A percentile compares a stretch with the other conserved stretches of the same genome.
phyloP scores from a whole-genome alignment of 2,888 invertebrate genomes.

The Nephrotoma flavescens region DNA sequence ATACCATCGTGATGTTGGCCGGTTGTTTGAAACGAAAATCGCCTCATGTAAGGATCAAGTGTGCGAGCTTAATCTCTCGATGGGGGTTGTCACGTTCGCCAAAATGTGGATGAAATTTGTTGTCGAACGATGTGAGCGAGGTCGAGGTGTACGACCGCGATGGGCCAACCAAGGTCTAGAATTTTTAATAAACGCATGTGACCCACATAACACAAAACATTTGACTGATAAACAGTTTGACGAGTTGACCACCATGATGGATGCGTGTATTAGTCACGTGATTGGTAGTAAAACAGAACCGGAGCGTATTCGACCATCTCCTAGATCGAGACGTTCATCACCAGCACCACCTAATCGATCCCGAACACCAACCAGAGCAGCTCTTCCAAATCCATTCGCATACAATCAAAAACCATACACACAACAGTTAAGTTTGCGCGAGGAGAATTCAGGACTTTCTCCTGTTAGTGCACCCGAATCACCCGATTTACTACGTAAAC shows the following conservation, averaged over 20 bases:
- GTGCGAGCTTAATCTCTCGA: conserved; percentile 34
- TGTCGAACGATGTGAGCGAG: conserved; percentile 65
- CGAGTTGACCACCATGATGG: conserved; percentile 60
- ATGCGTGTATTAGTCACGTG: conserved; percentile 76
- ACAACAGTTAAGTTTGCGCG: conserved; percentile 31
- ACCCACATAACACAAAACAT: conserved; percentile 65
- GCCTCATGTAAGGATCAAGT: conserved; percentile 26
- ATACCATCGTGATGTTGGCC: conserved; percentile 38
- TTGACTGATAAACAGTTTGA: conserved; percentile 67
- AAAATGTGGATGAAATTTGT: conserved; percentile 85
- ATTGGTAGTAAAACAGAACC: conserved; percentile 48
- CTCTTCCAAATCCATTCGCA: conserved; percentile 30
- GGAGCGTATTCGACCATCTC: conserved; percentile 29
- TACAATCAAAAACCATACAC: conserved; percentile 26
- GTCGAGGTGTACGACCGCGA: conserved; percentile 63
- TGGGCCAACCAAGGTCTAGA: conserved; percentile 86
- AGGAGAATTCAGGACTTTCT: conserved; percentile 19
- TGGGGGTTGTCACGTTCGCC: conserved; percentile 52
- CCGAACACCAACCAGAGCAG: conserved; percentile 32
- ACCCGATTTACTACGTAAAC: conserved; percentile 19
- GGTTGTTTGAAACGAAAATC: conserved; percentile 35
- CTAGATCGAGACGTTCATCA: conserved; percentile 28
- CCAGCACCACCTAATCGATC: conserved; percentile 25
- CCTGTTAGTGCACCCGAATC: conserved; percentile 21
- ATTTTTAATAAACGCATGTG: conserved; percentile 71